These are phyloP conservation scores for Thalassaphorura encarpata DNA, from an alignment of 1,140 invertebrate species.

Conservation along the genomic window DNA sequence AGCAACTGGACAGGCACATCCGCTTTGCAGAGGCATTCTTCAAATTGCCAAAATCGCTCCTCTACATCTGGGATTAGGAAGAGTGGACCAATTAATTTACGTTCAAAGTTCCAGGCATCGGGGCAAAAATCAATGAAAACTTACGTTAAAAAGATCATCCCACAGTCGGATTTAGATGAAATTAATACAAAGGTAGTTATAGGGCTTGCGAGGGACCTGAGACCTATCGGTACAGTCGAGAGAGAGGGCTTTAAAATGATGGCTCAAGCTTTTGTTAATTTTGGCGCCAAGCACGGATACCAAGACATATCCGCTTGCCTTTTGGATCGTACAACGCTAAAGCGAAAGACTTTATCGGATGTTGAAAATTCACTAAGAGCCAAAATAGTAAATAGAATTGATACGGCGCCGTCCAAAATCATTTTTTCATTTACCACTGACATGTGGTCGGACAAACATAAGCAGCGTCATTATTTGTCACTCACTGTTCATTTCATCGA, in stretches of 20 bases:
- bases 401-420: not conserved
- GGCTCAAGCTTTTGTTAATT: conserved; percentile 8
- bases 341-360: not conserved
- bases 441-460: conserved; percentile 16
- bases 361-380: not conserved
- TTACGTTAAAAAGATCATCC: not conserved
- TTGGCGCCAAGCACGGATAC: conserved; percentile 12
- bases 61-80: not conserved
- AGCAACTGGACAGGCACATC: not conserved
- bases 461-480: conserved; percentile 13
- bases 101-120: too few relatives aligned
- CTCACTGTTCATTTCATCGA: conserved; percentile 12
- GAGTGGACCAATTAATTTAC: too few relatives aligned
- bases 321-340: not conserved
- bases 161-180: not conserved
- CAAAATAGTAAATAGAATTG: not conserved
- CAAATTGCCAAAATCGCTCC: not conserved
- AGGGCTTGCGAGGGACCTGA: conserved; percentile 15
- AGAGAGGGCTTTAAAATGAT: conserved; percentile 10
- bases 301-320: not conserved
- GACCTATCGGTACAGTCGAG: conserved; percentile 9
- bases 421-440: conserved; percentile 11
- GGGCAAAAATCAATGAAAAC: not conserved
- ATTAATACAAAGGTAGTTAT: conserved; percentile 2
- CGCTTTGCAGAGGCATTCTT: not conserved